phyloP scores from a whole-genome alignment of 2,888 invertebrate genomes.

The Agrochola circellaris region DNA sequence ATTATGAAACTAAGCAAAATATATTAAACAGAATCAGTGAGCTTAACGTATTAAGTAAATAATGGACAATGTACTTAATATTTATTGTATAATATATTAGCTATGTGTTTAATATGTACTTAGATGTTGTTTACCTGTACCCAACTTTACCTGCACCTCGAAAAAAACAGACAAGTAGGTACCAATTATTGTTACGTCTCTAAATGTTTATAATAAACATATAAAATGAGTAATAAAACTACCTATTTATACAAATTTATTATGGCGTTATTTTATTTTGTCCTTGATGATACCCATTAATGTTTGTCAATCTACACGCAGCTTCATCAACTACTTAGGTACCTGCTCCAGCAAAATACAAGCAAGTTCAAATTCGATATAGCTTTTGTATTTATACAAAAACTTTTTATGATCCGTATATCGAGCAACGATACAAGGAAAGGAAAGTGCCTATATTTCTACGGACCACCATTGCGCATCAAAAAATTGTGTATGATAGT shows the following conservation, averaged over 20 bases:
- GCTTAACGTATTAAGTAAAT: too few species aligned
- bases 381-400: too few species aligned
- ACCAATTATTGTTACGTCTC: neutral
- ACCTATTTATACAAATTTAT: neutral
- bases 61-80: neutral
- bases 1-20: neutral
- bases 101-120: neutral
- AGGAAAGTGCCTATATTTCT: too few species aligned
- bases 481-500: too few species aligned
- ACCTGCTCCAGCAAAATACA: neutral
- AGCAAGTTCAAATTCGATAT: too few species aligned
- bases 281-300: neutral
- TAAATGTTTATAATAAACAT: neutral
- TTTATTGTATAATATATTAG: neutral
- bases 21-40: neutral
- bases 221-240: constrained; percentile 18
- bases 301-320: neutral
- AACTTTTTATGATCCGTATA: too few species aligned
- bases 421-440: too few species aligned
- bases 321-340: neutral
- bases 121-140: neutral
- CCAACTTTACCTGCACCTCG: neutral
- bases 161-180: too few species aligned
- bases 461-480: too few species aligned
- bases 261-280: constrained; percentile 9